Base-by-base conservation (phyloP, 2,888 invertebrate genomes). In the Volucella inflata region DNA sequence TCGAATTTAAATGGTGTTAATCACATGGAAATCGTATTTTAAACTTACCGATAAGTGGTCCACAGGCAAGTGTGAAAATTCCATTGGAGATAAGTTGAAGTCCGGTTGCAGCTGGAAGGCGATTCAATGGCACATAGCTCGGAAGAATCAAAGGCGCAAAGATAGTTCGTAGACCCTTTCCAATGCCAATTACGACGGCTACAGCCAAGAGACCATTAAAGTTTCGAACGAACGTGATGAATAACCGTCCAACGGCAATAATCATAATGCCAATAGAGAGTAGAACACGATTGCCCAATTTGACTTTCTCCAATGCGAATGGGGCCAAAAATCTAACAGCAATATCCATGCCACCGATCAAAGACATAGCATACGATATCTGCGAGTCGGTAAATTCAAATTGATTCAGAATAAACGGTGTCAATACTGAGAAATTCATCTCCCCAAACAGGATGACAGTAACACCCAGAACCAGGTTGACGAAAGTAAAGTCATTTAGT, bases 91-190 rank as follows among this genome's bases (percentile, higher is more conserved):
- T 92, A 62, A 96, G 90, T 89, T 96, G 95, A 57, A 96, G 91
- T 0, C 96, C 96, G 1, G 95, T 94, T 1, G 96, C 96, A 12
- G 95, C 95, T 4, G 96, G 95, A 74, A 96, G 89, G 78, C 95
- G 94, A 71, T 94, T 94, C 11, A 96, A 89, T 0, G 95, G 94
- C 16, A 96, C 95, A 89, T 96, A 94, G 6, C 94, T 94, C 2
- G 96, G 95, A 87, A 96, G 95, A 9, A 95, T 95, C 11, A 96
- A 90, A 0, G 95, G 95, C 93, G 95, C 95, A 89, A 96, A 96
- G n/a, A 96, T 95, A 10, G 95, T 95, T 71, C 95, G 92, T 8
- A 96, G 91, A 0, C 95, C 96, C 91, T 96, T 96, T 30, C 95
- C 95, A 62, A 94, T 93, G 0, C 96, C 96, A 87, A 96, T 94